Evolutionary conservation across 1,140 invertebrate genomes (phyloP).

Genomic region (Drosophila sp.): DNA sequence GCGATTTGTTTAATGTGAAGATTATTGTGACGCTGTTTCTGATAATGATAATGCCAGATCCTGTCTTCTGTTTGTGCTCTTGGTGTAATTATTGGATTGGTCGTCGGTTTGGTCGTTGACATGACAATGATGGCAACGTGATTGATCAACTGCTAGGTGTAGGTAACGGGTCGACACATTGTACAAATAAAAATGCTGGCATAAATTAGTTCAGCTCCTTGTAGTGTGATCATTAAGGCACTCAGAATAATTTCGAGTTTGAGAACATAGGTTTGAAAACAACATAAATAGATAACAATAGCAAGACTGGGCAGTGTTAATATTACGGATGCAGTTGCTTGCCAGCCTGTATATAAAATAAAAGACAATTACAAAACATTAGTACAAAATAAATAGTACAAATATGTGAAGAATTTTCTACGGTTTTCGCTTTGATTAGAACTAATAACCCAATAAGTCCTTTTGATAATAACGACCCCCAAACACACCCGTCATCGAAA

Average conservation of each 20-base stretch:
- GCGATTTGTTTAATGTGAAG: conserved; percentile 36
- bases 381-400: neutral
- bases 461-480: too few relatives aligned
- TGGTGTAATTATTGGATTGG: conserved; percentile 30
- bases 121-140: conserved; percentile 61
- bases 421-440: neutral
- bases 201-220: conserved; percentile 90
- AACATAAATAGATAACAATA: conserved; percentile 91
- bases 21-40: neutral
- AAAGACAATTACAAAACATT: neutral
- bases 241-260: conserved; percentile 93
- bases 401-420: neutral
- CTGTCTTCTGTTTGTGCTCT: neutral
- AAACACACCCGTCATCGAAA: too few relatives aligned
- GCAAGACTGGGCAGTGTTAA: conserved; percentile 92
- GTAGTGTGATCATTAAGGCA: conserved; percentile 91
- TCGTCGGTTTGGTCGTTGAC: conserved; percentile 47
- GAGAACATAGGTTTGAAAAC: conserved; percentile 93
- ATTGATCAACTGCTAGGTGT: conserved; percentile 83
- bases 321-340: conserved; percentile 90
- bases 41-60: conserved; percentile 7
- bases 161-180: conserved; percentile 87
- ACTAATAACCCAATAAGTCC: too few relatives aligned
- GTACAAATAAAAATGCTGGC: conserved; percentile 90
- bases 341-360: conserved; percentile 84